phyloP scores from a whole-genome alignment of 2,113 vertebrate species.

The Malaclemys terrapin region DNA sequence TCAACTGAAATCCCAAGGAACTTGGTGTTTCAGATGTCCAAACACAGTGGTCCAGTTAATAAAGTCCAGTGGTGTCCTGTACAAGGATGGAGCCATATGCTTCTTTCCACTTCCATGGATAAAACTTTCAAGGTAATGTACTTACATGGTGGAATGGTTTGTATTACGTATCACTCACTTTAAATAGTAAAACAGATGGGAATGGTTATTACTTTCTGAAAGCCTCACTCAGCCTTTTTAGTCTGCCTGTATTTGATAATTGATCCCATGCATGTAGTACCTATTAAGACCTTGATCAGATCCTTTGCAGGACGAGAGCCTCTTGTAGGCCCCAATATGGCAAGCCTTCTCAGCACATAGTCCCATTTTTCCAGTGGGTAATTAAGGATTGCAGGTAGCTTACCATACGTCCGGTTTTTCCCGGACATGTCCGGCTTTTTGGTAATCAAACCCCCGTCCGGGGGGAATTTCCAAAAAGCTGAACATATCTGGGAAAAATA shows the following conservation, averaged over 20 bases:
- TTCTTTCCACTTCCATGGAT: slow-evolving; percentile 96
- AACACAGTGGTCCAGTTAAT: slow-evolving; percentile 90
- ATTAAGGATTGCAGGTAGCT: not conserved
- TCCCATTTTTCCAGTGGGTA: not conserved
- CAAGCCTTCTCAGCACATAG: not conserved
- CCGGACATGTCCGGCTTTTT: no score
- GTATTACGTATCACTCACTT: not conserved
- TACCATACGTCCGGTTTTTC: no score
- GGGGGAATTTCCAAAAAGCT: no score
- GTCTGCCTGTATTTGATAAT: not conserved
- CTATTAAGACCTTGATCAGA: not conserved
- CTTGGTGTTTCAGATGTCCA: slow-evolving; percentile 80
- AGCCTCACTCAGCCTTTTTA: not conserved
- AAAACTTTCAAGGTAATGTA: slow-evolving; percentile 91
- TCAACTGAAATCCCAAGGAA: slow-evolving; percentile 82
- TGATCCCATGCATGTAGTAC: not conserved
- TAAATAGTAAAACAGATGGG: not conserved
- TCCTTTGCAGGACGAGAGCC: not conserved
- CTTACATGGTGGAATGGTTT: not conserved
- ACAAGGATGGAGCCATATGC: slow-evolving; percentile 86
- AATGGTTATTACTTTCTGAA: not conserved
- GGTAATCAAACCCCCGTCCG: no score
- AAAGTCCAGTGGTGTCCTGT: slow-evolving; percentile 92
- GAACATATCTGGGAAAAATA: no score
- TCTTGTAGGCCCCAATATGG: not conserved